These are phyloP conservation scores for Calliphora vicina DNA, from an alignment of 1,140 invertebrate genomes.

Conservation along the genomic window DNA sequence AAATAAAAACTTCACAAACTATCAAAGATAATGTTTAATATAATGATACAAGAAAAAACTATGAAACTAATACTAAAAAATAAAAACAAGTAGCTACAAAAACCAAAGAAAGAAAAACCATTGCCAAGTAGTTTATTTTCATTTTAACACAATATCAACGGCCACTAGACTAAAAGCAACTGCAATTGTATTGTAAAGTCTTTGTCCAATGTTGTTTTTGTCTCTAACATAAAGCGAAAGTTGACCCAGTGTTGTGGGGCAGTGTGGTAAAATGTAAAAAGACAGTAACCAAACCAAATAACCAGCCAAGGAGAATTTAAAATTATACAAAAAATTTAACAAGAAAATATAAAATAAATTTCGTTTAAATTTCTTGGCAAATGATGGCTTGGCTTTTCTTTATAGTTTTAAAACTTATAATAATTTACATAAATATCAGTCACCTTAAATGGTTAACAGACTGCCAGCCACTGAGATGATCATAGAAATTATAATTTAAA, in stretches of 20 bases:
- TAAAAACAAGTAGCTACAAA: background rate
- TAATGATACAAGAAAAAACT: background rate
- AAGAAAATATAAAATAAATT: background rate
- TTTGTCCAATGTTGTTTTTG: constrained; percentile 10
- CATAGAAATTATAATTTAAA: constrained; percentile 2
- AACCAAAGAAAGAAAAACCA: background rate
- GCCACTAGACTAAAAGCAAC: background rate
- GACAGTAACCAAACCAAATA: background rate
- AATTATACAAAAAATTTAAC: constrained; percentile 6
- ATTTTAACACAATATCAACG: background rate
- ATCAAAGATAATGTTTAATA: background rate
- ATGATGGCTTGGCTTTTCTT: background rate
- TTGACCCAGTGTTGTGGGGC: constrained; percentile 32
- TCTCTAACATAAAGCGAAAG: constrained; percentile 23
- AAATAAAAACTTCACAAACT: background rate
- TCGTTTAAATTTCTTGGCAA: no score
- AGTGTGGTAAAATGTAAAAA: background rate
- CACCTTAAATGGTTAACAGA: constrained; percentile 30
- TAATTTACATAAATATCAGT: constrained; percentile 27
- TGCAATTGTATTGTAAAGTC: background rate
- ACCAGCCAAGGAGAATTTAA: background rate
- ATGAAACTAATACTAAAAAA: background rate
- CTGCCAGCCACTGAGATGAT: no score
- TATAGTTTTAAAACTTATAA: background rate
- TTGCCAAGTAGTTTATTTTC: background rate